Conservation (phyloP, 2,113 vertebrate genomes). For the Pycnonotus jocosus region DNA sequence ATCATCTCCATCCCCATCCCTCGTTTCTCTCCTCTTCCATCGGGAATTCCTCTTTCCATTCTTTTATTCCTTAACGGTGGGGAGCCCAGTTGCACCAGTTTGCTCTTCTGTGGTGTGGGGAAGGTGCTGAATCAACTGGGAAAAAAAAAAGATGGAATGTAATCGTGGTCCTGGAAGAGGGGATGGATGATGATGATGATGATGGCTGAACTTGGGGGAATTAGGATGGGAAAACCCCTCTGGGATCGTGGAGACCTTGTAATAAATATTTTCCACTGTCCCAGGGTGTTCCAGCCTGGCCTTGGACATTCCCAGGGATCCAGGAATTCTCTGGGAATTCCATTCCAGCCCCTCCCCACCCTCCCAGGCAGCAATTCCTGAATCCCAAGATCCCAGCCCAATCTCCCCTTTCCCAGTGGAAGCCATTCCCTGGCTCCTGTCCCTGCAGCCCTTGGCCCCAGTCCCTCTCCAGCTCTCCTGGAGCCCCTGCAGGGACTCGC, state of each 20-base stretch:
- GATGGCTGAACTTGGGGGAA: background rate
- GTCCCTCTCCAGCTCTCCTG: background rate
- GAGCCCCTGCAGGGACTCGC: background rate
- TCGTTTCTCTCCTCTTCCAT: background rate
- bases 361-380: no score
- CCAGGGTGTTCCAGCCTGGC: rapidly evolving
- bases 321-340: background rate
- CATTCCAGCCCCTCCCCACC: no score
- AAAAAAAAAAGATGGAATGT: background rate
- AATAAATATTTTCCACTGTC: rapidly evolving
- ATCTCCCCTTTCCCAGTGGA: no score
- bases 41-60: background rate
- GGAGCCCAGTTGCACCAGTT: background rate
- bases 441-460: background rate
- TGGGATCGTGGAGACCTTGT: rapidly evolving
- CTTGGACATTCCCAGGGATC: background rate
- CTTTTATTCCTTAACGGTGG: rapidly evolving
- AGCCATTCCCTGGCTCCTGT: background rate
- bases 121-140: background rate
- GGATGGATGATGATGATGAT: background rate
- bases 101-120: background rate
- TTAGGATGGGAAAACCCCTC: background rate
- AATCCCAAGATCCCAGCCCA: no score
- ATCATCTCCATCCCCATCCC: background rate
- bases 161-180: background rate